Evolutionary conservation across 2,888 invertebrate species (phyloP), one percentile per base, ranked within the genome.

Genomic region (Caenorhabditis sp.): DNA sequence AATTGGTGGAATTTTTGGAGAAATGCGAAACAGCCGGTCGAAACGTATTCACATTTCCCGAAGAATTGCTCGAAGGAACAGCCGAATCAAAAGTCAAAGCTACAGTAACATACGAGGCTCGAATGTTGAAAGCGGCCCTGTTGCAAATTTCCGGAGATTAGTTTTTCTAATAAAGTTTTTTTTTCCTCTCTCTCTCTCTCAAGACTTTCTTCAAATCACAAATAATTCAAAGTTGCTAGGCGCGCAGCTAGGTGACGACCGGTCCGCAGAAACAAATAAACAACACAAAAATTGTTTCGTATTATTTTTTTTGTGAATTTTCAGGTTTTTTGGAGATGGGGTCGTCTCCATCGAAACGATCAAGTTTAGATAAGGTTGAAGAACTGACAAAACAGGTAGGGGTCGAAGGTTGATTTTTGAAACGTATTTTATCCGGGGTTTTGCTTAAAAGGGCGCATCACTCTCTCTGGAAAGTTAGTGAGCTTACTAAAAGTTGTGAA

Each of bases 81-180:
- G 91, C 71, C 26, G 85, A 90, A 72, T 91, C 91, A 76, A 90
- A 91, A 65, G 94, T 94, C 4, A 93, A 93, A 86, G 94, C 94
- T 88, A 95, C 95, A 0, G 95, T 95, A 0, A 93, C 94, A 0
- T 95, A 93, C 84, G 95, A 96, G 90, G 93, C 95, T 0, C 90
- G 95, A 65, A 91, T 93, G 73, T 89, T 95, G 51, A 93, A 95
- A 87, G 92, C 93, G 82, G 91, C 95, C 85, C 91, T 95, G 77
- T 90, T 93, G 8, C 88, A 89, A 76, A 87, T 91, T 24, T 55
- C 24, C 17, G 55, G 17, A 55, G 12, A 17, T 10, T 43, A 12
- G 12, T 36, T 36, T 36, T 36, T n/a, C 31, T 31, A 31, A 31
- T 31, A 4, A 31, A 31, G 4, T 10, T 31, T 31, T 10, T 31